phyloP scores from a whole-genome alignment of 1,140 invertebrate species.

The Arctopsyche grandis region DNA sequence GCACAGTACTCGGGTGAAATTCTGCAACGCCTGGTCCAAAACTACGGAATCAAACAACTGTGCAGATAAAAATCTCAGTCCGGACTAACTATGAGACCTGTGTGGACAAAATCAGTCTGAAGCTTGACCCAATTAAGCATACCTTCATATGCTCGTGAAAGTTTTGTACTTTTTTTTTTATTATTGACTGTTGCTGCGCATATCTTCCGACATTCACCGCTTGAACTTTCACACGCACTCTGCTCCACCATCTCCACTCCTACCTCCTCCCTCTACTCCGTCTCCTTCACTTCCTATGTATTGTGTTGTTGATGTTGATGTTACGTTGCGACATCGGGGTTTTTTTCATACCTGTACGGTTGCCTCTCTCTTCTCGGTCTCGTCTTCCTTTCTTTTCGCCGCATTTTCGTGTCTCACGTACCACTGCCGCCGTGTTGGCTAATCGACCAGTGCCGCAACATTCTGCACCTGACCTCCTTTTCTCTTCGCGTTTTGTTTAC shows the following conservation, averaged over 20 bases:
- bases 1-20: too few species aligned
- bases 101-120: too few species aligned
- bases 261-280: neutral
- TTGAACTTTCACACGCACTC: conserved; percentile 24
- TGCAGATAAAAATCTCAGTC: too few species aligned
- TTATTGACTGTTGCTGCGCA: neutral
- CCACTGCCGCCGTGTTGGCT: conserved; percentile 9
- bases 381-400: conserved; percentile 26
- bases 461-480: conserved; percentile 52
- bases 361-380: neutral
- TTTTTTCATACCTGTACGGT: neutral
- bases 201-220: neutral
- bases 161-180: too few species aligned
- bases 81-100: too few species aligned
- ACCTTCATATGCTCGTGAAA: too few species aligned
- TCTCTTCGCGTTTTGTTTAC: conserved; percentile 44
- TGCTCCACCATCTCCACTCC: neutral
- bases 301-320: conserved; percentile 1
- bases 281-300: neutral
- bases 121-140: too few species aligned
- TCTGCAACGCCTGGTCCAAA: too few species aligned
- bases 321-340: neutral
- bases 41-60: too few species aligned
- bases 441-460: conserved; percentile 30
- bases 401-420: conserved; percentile 2